Conservation (phyloP, 2,113 vertebrate species). For the Chionis minor region DNA sequence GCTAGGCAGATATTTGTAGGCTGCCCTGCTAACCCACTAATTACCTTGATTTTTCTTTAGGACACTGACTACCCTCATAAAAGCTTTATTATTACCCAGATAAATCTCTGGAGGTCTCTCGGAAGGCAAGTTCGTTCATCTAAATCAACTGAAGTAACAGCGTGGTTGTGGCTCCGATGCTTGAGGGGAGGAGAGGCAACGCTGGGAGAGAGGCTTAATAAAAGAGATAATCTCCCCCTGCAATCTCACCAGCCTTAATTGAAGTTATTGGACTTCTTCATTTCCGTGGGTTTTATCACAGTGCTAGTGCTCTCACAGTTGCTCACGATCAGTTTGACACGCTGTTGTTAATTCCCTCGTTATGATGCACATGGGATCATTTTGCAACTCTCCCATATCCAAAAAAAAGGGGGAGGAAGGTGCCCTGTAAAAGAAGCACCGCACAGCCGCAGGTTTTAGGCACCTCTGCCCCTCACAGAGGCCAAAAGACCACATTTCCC, state of each 20-base stretch:
- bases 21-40: not conserved
- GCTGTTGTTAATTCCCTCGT: not conserved
- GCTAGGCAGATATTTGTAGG: not conserved
- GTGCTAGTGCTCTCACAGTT: not conserved
- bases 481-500: not conserved
- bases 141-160: not conserved
- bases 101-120: not conserved
- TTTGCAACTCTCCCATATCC: not conserved
- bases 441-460: rapidly evolving
- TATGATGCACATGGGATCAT: not conserved
- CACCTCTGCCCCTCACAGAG: not conserved
- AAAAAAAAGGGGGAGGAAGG: not conserved
- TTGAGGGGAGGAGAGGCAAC: not conserved
- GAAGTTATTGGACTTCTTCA: not conserved
- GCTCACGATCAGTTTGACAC: rapidly evolving
- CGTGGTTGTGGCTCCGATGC: not conserved
- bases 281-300: not conserved
- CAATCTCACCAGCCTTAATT: not conserved
- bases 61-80: not conserved
- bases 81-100: not conserved
- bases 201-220: not conserved
- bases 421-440: not conserved
- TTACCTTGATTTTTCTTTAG: constrained; percentile 3
- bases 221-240: not conserved
- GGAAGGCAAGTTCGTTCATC: not conserved